Base-by-base conservation (phyloP, 2,888 invertebrate genomes). In the Drosophila gaucha region DNA sequence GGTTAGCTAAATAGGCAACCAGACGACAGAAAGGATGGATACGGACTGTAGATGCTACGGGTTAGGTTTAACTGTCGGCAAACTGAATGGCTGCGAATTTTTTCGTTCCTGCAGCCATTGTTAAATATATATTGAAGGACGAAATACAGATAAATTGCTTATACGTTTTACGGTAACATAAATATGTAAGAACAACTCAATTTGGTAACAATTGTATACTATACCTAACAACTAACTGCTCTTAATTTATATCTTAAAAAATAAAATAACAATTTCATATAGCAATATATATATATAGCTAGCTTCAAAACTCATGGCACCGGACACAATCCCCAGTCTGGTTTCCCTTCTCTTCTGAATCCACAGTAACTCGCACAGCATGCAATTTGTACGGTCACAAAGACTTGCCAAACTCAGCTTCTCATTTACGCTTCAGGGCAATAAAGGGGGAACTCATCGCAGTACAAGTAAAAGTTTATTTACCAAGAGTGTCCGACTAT, bases 331-430 rank as follows among this genome's bases (percentile, higher is more conserved):
- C n/a, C n/a, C n/a, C n/a, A n/a, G n/a, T 47, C 47, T 35, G 38
- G 54, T 65, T 65, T 24, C 66, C 26, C 31, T 39, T 49, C 55
- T 64, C n/a, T n/a, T n/a, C n/a, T n/a, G n/a, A 71, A 80, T 67
- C 64, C 71, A 66, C 78, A 80, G 84, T 80, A 84, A 84, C 75
- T 83, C 56, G 78, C 84, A 80, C 84, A 80, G 84, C 80, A 83
- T 77, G 80, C 80, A 80, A 80, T 80, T 80, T 83, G 72, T 84
- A 80, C 84, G 80, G 77, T 80, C 66, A 66, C 57, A 83, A 80
- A 83, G 78, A 74, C 84, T 83, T 83, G 84, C 80, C 84, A 80
- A 80, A 80, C 72, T 77, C 72, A 69, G 74, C 78, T 80, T 55
- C 56, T 71, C 67, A 73, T 79, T 79, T 74, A 76, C 74, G 84